Evolutionary conservation across 2,113 vertebrate species (phyloP).

Genomic region (Hemicordylus capensis): DNA sequence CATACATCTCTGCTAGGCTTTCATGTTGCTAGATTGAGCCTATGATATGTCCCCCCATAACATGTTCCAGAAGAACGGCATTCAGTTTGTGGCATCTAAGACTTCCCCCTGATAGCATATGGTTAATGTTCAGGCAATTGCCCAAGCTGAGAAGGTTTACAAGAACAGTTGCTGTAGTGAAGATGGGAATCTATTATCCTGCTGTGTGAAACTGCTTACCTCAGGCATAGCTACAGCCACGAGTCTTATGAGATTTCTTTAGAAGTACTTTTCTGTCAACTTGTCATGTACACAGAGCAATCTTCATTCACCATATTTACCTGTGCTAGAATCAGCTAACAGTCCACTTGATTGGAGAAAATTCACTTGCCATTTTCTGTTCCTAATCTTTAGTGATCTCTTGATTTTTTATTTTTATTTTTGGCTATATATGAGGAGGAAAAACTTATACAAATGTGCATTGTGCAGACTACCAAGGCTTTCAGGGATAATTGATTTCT

Average conservation of each 20-base stretch:
- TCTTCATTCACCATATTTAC: fast-evolving
- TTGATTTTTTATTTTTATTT: not conserved
- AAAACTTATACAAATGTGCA: not conserved
- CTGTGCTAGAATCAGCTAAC: not conserved
- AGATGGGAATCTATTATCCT: not conserved
- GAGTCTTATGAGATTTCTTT: not conserved
- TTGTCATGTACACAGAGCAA: not conserved
- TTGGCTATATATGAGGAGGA: not conserved
- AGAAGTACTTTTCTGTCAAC: not conserved
- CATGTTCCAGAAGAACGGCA: slow-evolving; percentile 36
- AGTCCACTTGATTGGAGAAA: not conserved
- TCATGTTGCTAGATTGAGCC: not conserved
- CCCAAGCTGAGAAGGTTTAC: not conserved
- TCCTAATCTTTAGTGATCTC: not conserved
- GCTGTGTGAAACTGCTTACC: slow-evolving; percentile 36
- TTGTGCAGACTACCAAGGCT: not conserved
- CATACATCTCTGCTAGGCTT: not conserved
- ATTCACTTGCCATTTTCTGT: not conserved
- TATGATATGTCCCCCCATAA: slow-evolving; percentile 18
- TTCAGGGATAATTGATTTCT: not conserved
- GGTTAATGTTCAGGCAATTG: slow-evolving; percentile 22
- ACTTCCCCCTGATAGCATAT: slow-evolving; percentile 13
- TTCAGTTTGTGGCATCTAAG: slow-evolving; percentile 29
- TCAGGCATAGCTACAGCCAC: not conserved
- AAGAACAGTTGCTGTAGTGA: not conserved